These are phyloP conservation scores for Podarcis raffonei DNA, from an alignment of 2,113 vertebrate species.

Conservation along the genomic window DNA sequence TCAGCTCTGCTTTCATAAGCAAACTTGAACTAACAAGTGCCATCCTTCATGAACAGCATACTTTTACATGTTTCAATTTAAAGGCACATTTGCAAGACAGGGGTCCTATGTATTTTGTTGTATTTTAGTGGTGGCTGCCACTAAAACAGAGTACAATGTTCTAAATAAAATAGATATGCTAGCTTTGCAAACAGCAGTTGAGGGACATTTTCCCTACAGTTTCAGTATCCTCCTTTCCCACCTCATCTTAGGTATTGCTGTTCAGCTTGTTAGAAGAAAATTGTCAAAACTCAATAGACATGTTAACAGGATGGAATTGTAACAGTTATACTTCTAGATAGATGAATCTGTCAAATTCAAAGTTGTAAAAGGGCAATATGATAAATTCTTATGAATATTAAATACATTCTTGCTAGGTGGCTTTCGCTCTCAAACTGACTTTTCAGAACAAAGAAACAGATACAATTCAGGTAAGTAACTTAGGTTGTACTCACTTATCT, in stretches of 20 bases:
- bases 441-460: slow-evolving; percentile 44
- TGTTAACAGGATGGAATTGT: background rate
- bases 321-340: background rate
- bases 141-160: background rate
- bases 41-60: background rate
- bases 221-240: background rate
- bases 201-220: background rate
- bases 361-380: background rate
- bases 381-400: background rate
- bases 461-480: slow-evolving; percentile 73
- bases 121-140: background rate
- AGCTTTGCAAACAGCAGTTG: background rate
- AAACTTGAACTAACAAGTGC: background rate
- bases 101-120: background rate
- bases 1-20: background rate
- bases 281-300: background rate
- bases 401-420: slow-evolving; percentile 63
- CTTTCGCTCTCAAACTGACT: slow-evolving; percentile 53
- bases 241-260: background rate
- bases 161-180: background rate
- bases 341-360: background rate
- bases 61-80: background rate
- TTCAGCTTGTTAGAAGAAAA: background rate
- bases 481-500: background rate
- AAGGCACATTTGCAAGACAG: background rate